Conservation (phyloP, 2,888 invertebrate genomes). For the Latrodectus hesperus region DNA sequence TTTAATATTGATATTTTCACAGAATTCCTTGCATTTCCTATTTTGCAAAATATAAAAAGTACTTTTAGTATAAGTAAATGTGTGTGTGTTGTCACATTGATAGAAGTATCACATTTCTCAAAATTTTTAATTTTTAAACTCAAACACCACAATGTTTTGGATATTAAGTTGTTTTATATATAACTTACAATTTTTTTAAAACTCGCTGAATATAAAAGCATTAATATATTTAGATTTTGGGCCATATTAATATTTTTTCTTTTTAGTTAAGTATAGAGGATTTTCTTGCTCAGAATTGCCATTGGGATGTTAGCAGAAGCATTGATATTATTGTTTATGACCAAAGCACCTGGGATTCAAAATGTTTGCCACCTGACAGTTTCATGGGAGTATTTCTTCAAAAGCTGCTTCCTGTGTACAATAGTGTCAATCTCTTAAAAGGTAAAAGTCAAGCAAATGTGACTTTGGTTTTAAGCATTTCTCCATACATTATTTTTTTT, state of each 20-base stretch:
- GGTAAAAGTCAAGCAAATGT: constrained; percentile 72
- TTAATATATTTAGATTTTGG: neutral
- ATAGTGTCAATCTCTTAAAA: constrained; percentile 76
- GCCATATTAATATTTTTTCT: constrained; percentile 72
- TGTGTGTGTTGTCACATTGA: too few species aligned
- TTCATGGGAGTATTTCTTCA: constrained; percentile 76
- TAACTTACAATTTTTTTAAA: neutral
- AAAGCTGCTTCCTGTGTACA: constrained; percentile 76
- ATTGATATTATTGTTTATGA: constrained; percentile 77
- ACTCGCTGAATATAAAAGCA: neutral
- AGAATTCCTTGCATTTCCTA: too few species aligned
- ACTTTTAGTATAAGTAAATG: too few species aligned
- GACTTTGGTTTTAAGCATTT: too few species aligned
- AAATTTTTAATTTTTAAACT: too few species aligned
- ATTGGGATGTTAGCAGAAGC: constrained; percentile 75
- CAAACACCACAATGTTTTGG: too few species aligned
- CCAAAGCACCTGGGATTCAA: constrained; percentile 75
- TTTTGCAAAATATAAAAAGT: too few species aligned
- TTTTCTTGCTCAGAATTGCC: constrained; percentile 75
- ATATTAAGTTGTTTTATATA: too few species aligned
- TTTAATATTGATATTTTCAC: too few species aligned
- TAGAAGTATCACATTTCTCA: too few species aligned
- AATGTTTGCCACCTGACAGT: constrained; percentile 75
- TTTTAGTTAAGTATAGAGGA: constrained; percentile 76
- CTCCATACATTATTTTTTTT: too few species aligned